These are phyloP conservation scores for Nannoperca australis DNA, from an alignment of 2,797 vertebrate genomes.

Conservation along the genomic window DNA sequence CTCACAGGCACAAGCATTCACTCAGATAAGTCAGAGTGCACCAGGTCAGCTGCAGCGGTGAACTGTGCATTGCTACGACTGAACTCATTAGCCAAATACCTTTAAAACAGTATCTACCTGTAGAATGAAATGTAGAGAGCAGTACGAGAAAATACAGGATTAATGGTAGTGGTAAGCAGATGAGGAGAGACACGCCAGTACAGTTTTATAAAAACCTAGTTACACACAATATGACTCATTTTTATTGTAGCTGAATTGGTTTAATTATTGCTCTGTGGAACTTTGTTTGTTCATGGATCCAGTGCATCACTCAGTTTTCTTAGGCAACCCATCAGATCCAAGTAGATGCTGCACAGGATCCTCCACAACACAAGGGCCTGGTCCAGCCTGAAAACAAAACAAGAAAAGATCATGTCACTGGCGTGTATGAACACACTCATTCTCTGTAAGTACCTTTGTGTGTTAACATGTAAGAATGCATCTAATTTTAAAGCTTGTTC, in stretches of 20 bases:
- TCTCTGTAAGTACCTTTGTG: background rate
- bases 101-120: background rate
- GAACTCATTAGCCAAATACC: background rate
- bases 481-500: background rate
- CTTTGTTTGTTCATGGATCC: background rate
- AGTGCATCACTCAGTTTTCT: slow-evolving; percentile 69
- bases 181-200: background rate
- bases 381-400: slow-evolving; percentile 85
- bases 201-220: slow-evolving; percentile 8
- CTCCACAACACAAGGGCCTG: slow-evolving; percentile 88
- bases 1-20: background rate
- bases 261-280: slow-evolving; percentile 11
- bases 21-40: background rate
- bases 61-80: background rate
- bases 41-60: background rate
- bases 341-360: slow-evolving; percentile 88
- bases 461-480: background rate
- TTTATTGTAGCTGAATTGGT: background rate
- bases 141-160: background rate
- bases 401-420: background rate
- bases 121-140: background rate
- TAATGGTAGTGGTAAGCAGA: background rate
- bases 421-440: background rate
- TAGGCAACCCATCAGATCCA: slow-evolving; percentile 87
- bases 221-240: background rate